phyloP scores from a whole-genome alignment of 2,113 vertebrate species.

The Tachuris rubrigastra region DNA sequence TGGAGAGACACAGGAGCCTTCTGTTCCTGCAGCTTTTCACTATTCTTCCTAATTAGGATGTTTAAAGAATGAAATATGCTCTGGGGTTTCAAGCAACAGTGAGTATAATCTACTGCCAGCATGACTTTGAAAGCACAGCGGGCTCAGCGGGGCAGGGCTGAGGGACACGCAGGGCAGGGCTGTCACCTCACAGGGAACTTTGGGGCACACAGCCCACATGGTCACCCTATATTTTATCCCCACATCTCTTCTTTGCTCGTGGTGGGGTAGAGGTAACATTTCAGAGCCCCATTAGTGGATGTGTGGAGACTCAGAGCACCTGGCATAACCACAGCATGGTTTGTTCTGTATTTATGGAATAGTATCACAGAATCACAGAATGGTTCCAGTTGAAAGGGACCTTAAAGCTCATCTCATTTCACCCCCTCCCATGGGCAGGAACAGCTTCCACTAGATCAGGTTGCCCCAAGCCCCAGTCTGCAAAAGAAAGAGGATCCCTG shows the following conservation, averaged over 20 bases:
- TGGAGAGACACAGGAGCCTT: constrained; percentile 26
- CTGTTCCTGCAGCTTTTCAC: constrained; percentile 7
- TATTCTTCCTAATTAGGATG: neutral
- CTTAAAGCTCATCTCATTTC: neutral
- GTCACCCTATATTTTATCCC: neutral
- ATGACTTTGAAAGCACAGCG: accelerated
- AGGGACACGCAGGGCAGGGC: accelerated
- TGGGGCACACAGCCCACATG: neutral
- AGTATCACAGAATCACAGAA: neutral
- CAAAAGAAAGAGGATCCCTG: neutral
- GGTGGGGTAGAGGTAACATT: neutral
- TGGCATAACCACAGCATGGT: neutral
- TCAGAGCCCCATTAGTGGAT: neutral
- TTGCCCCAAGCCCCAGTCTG: neutral
- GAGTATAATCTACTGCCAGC: neutral
- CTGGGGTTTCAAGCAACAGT: neutral
- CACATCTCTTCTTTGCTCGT: accelerated
- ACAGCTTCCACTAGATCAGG: neutral
- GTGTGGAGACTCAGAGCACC: neutral
- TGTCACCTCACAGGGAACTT: neutral
- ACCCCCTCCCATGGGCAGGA: too few relatives aligned
- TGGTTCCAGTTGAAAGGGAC: neutral
- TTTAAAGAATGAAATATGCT: constrained; percentile 12
- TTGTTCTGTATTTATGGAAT: neutral
- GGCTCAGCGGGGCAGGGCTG: neutral